A percentile compares a stretch with the other conserved stretches of the same genome.
phyloP scores from a whole-genome alignment of 1,140 invertebrate species.

The Argopecten irradians region DNA sequence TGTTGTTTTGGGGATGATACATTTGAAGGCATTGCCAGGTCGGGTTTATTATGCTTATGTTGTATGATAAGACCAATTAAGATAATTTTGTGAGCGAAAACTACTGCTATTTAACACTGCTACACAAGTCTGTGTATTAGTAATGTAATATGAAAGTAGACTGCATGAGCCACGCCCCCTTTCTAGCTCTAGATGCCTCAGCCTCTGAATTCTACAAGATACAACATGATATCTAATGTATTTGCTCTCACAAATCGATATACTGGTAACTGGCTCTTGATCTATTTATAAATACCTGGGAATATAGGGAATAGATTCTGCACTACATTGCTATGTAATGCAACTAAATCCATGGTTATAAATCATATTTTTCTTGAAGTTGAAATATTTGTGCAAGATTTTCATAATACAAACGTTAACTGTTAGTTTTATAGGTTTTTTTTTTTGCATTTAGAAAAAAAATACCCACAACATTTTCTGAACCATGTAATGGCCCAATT shows the following conservation, averaged over 20 bases:
- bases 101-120: background rate
- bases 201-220: background rate
- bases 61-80: background rate
- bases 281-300: conserved; percentile 8
- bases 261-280: background rate
- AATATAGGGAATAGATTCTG: background rate
- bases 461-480: no score
- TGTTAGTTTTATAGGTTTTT: background rate
- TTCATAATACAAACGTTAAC: no score
- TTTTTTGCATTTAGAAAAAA: background rate
- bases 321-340: background rate
- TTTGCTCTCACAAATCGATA: background rate
- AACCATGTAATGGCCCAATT: background rate
- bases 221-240: background rate
- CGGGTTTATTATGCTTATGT: conserved; percentile 30
- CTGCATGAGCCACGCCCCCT: background rate
- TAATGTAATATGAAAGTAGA: background rate
- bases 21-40: conserved; percentile 85
- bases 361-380: background rate
- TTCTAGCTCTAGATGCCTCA: background rate
- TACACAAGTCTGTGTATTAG: background rate
- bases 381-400: background rate
- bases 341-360: no score
- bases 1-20: conserved; percentile 86
- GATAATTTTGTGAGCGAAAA: background rate